Percentiles rank a stretch among this genome's conserved stretches.
These are phyloP conservation scores for Cotesia glomerata DNA, from an alignment of 1,140 invertebrate species.

Conservation along the genomic window DNA sequence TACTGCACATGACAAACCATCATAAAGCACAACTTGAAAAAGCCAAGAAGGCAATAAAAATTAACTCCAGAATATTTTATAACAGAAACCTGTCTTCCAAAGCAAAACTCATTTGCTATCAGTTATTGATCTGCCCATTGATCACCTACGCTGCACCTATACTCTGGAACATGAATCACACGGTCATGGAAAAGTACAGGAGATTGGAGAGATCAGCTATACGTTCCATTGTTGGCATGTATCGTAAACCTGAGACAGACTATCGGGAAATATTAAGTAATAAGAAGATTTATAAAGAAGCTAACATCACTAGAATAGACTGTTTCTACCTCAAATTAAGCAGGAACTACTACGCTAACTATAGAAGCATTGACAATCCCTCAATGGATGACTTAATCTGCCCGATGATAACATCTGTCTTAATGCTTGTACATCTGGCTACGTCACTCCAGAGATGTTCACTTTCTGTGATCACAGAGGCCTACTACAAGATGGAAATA, in stretches of 20 bases:
- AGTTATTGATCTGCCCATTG: constrained; percentile 32
- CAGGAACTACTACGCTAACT: constrained; percentile 29
- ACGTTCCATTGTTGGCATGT: background rate
- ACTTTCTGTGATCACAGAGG: background rate
- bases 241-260: background rate
- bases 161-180: constrained; percentile 2
- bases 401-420: background rate
- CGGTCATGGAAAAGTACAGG: constrained; percentile 10
- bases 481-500: background rate
- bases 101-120: constrained; percentile 30
- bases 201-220: constrained; percentile 18
- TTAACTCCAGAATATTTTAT: constrained; percentile 16
- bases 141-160: constrained; percentile 27
- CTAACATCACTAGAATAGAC: constrained; percentile 7
- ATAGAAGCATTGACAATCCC: background rate
- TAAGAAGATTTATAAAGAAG: background rate
- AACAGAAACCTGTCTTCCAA: constrained; percentile 10
- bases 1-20: background rate
- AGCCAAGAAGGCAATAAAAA: constrained; percentile 14
- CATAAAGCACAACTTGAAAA: constrained; percentile 19
- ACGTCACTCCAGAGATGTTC: background rate
- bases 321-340: background rate
- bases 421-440: background rate
- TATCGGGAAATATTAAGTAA: background rate
- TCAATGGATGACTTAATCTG: background rate